Percentiles rank a stretch among this genome's conserved stretches.
Evolutionary conservation across 2,797 vertebrate species (phyloP).

Genomic region (Linurgus olivaceus): DNA sequence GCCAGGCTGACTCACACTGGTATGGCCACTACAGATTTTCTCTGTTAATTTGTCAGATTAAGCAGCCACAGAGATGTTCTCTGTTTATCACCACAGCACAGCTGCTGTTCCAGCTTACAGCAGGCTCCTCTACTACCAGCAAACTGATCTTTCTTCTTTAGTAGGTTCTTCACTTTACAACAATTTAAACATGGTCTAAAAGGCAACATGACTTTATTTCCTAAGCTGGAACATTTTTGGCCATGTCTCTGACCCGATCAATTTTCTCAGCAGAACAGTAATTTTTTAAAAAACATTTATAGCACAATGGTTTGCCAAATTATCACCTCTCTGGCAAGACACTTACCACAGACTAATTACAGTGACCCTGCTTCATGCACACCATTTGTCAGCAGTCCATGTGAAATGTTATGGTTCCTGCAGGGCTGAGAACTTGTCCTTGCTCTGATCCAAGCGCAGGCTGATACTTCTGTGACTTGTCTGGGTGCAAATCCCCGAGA

Average conservation of each 20-base stretch:
- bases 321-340: neutral
- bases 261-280: neutral
- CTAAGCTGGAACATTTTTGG: neutral
- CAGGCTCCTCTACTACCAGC: neutral
- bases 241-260: neutral
- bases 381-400: neutral
- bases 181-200: neutral
- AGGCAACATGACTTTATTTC: neutral
- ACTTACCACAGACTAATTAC: neutral
- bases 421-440: neutral
- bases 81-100: neutral
- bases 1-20: neutral
- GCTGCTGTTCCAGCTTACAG: neutral
- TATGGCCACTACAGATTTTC: neutral
- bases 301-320: neutral
- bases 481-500: neutral
- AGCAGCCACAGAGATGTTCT: neutral
- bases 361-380: neutral
- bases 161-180: neutral
- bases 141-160: neutral
- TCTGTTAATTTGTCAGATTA: neutral
- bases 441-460: neutral
- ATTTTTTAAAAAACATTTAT: neutral
- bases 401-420: neutral
- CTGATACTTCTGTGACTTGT: fast-evolving